Evolutionary conservation across 2,797 vertebrate genomes (phyloP).

Genomic region (Meriones psammophilus): DNA sequence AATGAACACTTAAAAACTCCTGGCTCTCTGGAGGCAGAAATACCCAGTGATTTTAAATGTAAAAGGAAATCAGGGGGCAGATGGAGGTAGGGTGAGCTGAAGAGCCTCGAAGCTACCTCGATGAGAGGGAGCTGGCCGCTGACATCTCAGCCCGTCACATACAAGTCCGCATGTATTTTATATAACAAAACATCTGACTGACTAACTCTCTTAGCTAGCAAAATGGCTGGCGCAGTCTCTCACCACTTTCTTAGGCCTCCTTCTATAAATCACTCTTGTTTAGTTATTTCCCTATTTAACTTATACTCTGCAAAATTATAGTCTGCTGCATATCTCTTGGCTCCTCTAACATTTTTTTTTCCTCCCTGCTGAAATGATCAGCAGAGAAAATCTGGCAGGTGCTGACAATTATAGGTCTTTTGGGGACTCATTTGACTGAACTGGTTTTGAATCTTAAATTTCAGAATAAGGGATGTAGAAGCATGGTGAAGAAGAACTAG

Average conservation of each 20-base stretch:
- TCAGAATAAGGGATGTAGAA: conserved; percentile 23
- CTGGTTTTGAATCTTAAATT: conserved; percentile 20
- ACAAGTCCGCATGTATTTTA: neutral
- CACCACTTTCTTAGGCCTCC: neutral
- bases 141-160: rapidly evolving
- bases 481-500: neutral
- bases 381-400: neutral
- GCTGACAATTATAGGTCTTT: neutral
- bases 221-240: neutral
- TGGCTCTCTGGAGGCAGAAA: neutral
- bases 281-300: neutral
- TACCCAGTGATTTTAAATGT: neutral
- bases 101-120: neutral
- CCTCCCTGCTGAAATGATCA: neutral
- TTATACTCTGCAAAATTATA: conserved; percentile 4
- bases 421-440: neutral
- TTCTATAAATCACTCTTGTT: neutral
- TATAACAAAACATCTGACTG: neutral
- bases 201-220: neutral
- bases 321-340: neutral
- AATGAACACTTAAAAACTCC: conserved; percentile 5
- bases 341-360: neutral
- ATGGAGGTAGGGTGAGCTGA: neutral
- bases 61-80: neutral
- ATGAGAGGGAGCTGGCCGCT: too few species aligned